phyloP scores from a whole-genome alignment of 2,113 vertebrate genomes.

The Xiphorhynchus elegans region DNA sequence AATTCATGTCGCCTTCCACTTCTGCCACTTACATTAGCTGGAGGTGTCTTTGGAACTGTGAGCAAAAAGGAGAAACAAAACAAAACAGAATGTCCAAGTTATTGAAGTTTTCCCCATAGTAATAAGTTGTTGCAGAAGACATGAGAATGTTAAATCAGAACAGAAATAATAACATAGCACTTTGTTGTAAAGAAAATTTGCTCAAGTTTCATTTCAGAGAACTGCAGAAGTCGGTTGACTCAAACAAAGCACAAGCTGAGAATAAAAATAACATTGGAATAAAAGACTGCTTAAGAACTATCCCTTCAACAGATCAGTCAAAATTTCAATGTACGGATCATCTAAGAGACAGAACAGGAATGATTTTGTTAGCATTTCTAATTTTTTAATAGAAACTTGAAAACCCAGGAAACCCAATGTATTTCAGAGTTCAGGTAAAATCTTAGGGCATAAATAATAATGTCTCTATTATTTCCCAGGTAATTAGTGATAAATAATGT shows the following conservation, averaged over 20 bases:
- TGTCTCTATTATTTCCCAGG: not conserved
- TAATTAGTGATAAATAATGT: not conserved
- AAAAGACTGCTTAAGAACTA: not conserved
- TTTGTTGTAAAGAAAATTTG: not conserved
- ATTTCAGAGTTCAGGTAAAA: not conserved
- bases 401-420: not conserved
- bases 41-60: slow-evolving; percentile 92
- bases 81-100: not conserved
- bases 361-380: not conserved
- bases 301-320: not conserved
- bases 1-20: slow-evolving; percentile 93
- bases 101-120: not conserved
- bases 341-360: not conserved
- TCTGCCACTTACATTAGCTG: slow-evolving; percentile 92
- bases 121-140: not conserved
- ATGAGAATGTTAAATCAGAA: not conserved
- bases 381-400: not conserved
- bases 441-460: not conserved
- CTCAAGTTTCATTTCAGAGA: not conserved
- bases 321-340: not conserved
- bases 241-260: not conserved
- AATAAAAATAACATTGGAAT: not conserved
- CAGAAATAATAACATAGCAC: not conserved
- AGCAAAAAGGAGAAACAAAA: not conserved
- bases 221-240: not conserved